These are phyloP conservation scores for Ctenopoma kingsleyae DNA, from an alignment of 2,797 vertebrate genomes.

Conservation along the genomic window DNA sequence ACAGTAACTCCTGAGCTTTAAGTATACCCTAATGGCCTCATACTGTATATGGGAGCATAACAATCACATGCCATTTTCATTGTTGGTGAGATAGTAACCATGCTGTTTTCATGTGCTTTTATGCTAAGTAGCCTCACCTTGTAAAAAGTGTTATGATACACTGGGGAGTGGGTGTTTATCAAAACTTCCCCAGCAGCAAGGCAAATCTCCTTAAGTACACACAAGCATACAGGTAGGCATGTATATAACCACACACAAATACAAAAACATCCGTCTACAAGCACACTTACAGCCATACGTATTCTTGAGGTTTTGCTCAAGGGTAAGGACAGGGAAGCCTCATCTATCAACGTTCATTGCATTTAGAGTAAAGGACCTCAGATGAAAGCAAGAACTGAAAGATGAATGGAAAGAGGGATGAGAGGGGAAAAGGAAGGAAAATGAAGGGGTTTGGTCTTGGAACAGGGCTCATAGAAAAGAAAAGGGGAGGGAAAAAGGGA, in stretches of 20 bases:
- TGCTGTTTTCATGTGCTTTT: slow-evolving; percentile 53
- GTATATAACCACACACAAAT: slow-evolving; percentile 46
- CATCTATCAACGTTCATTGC: slow-evolving; percentile 72
- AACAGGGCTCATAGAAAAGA: slow-evolving; percentile 3
- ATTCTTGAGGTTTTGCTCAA: slow-evolving; percentile 53
- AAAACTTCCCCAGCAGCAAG: slow-evolving; percentile 44
- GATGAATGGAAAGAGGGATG: slow-evolving; percentile 64
- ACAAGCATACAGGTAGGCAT: slow-evolving; percentile 31
- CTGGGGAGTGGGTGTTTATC: slow-evolving; percentile 39
- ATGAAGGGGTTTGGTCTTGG: slow-evolving; percentile 40
- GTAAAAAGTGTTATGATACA: slow-evolving; percentile 45
- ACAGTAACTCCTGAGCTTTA: slow-evolving; percentile 37
- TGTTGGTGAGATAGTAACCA: slow-evolving; percentile 18
- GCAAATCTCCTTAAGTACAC: slow-evolving; percentile 35
- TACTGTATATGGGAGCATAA: slow-evolving; percentile 37
- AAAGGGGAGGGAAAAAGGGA: background rate
- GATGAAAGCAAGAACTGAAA: slow-evolving; percentile 70
- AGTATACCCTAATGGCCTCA: slow-evolving; percentile 39
- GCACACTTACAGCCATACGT: slow-evolving; percentile 42
- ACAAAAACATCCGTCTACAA: slow-evolving; percentile 11
- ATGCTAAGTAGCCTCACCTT: slow-evolving; percentile 60
- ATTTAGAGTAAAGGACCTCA: slow-evolving; percentile 68
- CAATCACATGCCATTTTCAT: slow-evolving; percentile 58
- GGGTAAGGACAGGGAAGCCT: slow-evolving; percentile 55
- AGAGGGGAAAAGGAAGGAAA: slow-evolving; percentile 44